These are phyloP conservation scores for Linyphia triangularis DNA, from an alignment of 2,888 invertebrate genomes.

Conservation along the genomic window DNA sequence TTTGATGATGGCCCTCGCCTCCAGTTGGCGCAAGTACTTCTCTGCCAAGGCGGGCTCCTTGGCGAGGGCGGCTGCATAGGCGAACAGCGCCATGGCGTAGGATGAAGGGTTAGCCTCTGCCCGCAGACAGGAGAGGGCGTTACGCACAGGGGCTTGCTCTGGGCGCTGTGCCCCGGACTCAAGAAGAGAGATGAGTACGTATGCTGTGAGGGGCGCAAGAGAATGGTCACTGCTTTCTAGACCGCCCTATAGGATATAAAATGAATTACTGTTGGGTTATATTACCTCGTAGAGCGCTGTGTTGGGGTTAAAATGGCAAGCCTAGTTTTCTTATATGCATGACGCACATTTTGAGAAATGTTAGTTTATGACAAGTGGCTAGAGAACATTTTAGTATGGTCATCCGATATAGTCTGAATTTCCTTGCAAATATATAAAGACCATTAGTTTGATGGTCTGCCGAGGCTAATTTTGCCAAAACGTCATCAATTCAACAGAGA, in stretches of 20 bases:
- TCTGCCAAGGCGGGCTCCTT: slow-evolving; percentile 81
- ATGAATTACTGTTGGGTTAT: background rate
- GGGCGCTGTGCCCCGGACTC: slow-evolving; percentile 83
- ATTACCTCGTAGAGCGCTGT: background rate
- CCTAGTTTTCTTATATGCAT: background rate
- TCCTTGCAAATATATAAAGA: too few species aligned
- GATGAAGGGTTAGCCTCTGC: slow-evolving; percentile 79
- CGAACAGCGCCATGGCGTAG: slow-evolving; percentile 82
- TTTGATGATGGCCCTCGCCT: slow-evolving; percentile 28
- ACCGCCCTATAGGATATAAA: slow-evolving; percentile 70
- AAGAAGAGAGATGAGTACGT: slow-evolving; percentile 85
- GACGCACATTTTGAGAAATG: background rate
- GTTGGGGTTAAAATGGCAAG: background rate
- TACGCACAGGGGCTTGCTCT: slow-evolving; percentile 81
- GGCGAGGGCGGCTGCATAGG: slow-evolving; percentile 82
- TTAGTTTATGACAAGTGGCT: too few species aligned
- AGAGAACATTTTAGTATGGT: too few species aligned
- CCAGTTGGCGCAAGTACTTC: slow-evolving; percentile 73
- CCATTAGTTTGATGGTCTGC: too few species aligned
- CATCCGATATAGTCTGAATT: too few species aligned
- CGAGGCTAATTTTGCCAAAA: too few species aligned
- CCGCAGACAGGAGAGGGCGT: slow-evolving; percentile 84
- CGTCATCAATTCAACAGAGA: too few species aligned
- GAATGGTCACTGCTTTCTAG: slow-evolving; percentile 79
- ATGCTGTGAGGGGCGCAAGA: slow-evolving; percentile 85